Conservation (phyloP, 2,888 invertebrate genomes). For the Desoria tigrina region DNA sequence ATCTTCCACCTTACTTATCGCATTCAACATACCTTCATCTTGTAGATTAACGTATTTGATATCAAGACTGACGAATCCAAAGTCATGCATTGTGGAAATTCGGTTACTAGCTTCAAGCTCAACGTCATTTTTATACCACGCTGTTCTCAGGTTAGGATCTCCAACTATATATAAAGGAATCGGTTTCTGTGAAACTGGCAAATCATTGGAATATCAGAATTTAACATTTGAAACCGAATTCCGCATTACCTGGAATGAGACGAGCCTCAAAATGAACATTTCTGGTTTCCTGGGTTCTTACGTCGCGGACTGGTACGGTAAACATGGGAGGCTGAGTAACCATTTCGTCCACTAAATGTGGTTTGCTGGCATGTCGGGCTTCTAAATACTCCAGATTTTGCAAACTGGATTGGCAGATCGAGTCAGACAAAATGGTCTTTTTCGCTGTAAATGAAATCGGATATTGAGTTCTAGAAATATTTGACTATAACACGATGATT, state of each 20-base stretch:
- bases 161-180: no score
- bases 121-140: slow-evolving; percentile 90
- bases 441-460: slow-evolving; percentile 58
- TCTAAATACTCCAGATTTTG: slow-evolving; percentile 30
- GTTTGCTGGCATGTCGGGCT: not conserved
- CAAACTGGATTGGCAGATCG: slow-evolving; percentile 17
- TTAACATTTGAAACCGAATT: slow-evolving; percentile 91
- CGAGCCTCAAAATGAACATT: slow-evolving; percentile 92
- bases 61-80: slow-evolving; percentile 93
- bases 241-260: slow-evolving; percentile 86
- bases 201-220: no score
- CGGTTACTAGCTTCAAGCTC: slow-evolving; percentile 90
- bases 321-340: slow-evolving; percentile 88
- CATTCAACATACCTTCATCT: slow-evolving; percentile 72
- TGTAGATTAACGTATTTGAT: slow-evolving; percentile 93
- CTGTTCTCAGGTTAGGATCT: slow-evolving; percentile 86
- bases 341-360: slow-evolving; percentile 71
- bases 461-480: not conserved
- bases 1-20: no score
- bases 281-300: slow-evolving; percentile 83
- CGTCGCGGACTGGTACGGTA: slow-evolving; percentile 84
- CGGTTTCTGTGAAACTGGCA: no score
- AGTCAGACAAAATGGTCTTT: slow-evolving; percentile 62
- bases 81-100: slow-evolving; percentile 92
- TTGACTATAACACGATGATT: not conserved